Evolutionary conservation across 35 echinoderm and acorn worm genomes (phyloP).

Genomic region (Anneissia japonica): DNA sequence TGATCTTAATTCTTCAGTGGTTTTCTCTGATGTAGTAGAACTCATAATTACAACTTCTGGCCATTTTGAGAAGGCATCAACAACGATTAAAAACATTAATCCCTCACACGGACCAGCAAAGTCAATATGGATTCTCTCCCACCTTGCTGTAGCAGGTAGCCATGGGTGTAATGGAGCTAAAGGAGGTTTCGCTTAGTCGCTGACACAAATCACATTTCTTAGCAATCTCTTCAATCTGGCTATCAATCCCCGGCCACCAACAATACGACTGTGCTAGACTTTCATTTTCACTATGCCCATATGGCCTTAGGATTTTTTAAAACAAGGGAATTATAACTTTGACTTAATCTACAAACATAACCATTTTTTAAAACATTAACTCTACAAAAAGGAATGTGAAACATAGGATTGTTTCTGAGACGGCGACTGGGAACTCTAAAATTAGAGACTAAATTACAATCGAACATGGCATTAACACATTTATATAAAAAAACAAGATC

Average conservation of each 20-base stretch:
- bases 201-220: conserved; percentile 29
- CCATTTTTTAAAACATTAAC: conserved; percentile 20
- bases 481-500: conserved; percentile 37
- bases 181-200: conserved; percentile 24
- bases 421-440: conserved; percentile 11
- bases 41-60: conserved; percentile 46
- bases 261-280: conserved; percentile 22
- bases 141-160: conserved; percentile 37
- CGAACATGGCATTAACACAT: neutral
- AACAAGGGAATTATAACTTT: no score
- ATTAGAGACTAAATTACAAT: conserved; percentile 22
- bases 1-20: conserved; percentile 6
- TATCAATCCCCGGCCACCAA: conserved; percentile 51
- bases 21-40: conserved; percentile 17
- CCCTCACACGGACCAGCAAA: conserved; percentile 52
- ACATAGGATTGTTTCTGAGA: conserved; percentile 12
- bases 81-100: conserved; percentile 31
- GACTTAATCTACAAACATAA: neutral
- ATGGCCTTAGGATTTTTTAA: conserved; percentile 38
- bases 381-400: conserved; percentile 8
- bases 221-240: conserved; percentile 33
- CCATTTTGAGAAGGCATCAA: conserved; percentile 36
- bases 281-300: conserved; percentile 46
- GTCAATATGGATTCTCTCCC: conserved; percentile 38
- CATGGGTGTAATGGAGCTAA: conserved; percentile 40